These are phyloP conservation scores for Gortyna flavago DNA, from an alignment of 2,888 invertebrate species.

Conservation along the genomic window DNA sequence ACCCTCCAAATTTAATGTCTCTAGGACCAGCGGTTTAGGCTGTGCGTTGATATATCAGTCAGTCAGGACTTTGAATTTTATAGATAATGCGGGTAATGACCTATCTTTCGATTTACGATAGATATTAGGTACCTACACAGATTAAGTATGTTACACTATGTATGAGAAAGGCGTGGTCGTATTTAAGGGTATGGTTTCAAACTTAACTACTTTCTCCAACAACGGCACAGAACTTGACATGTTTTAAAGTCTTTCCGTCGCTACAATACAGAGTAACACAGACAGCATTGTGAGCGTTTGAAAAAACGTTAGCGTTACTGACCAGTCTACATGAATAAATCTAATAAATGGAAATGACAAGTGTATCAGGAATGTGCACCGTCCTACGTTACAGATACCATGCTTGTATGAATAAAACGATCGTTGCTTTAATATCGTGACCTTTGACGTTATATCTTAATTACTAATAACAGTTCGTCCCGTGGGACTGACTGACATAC, in stretches of 20 bases:
- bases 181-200: not conserved
- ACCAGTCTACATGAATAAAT: not conserved
- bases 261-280: not conserved
- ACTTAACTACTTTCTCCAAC: not conserved
- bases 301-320: not conserved
- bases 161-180: not conserved
- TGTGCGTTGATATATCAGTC: no score
- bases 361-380: not conserved
- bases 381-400: not conserved
- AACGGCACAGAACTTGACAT: not conserved
- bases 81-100: not conserved
- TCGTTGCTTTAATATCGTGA: conserved; percentile 35
- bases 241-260: not conserved
- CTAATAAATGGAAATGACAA: conserved; percentile 17
- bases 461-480: conserved; percentile 43
- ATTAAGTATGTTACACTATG: not conserved
- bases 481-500: conserved; percentile 13
- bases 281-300: not conserved
- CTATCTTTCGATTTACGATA: not conserved
- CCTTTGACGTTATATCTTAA: conserved; percentile 57
- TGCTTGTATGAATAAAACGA: conserved; percentile 38
- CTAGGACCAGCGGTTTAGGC: no score
- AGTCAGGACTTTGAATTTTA: no score
- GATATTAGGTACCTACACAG: not conserved
- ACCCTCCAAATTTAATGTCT: no score